These are phyloP conservation scores for Hydrocynus forskahlii DNA, from an alignment of 2,797 vertebrate species.

Conservation along the genomic window DNA sequence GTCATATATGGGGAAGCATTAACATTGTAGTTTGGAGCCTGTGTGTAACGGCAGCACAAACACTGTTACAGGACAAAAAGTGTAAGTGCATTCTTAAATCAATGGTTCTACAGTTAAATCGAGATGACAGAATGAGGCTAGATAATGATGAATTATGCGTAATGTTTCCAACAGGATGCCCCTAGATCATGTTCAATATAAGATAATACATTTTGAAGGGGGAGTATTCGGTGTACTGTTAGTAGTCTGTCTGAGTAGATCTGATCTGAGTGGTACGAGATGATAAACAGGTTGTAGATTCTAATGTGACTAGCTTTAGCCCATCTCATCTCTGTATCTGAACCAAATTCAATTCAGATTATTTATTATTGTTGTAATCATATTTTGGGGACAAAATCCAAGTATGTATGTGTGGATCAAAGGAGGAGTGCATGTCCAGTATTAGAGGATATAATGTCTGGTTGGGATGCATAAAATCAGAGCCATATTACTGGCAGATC, in stretches of 20 bases:
- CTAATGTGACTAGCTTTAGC: background rate
- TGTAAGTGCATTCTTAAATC: background rate
- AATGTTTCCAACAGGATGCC: background rate
- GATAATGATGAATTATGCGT: background rate
- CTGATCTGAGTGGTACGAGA: background rate
- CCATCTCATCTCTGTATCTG: background rate
- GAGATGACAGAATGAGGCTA: conserved; percentile 7
- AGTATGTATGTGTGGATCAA: too few relatives aligned
- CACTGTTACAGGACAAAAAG: background rate
- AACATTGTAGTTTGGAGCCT: background rate
- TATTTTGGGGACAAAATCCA: too few relatives aligned
- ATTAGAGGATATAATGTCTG: too few relatives aligned
- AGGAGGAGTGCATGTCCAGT: too few relatives aligned
- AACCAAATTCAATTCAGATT: background rate
- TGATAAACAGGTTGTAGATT: background rate
- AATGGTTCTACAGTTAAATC: background rate
- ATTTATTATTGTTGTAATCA: too few relatives aligned
- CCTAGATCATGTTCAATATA: background rate
- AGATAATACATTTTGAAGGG: background rate
- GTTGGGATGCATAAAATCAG: too few relatives aligned
- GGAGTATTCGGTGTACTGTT: background rate
- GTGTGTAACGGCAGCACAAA: background rate
- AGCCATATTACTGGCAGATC: too few relatives aligned
- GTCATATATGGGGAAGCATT: background rate
- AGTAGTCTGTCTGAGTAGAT: background rate